Evolutionary conservation across 1,140 invertebrate species (phyloP), one percentile per base, ranked within the genome.

Genomic region (Bombus sibiricus): DNA sequence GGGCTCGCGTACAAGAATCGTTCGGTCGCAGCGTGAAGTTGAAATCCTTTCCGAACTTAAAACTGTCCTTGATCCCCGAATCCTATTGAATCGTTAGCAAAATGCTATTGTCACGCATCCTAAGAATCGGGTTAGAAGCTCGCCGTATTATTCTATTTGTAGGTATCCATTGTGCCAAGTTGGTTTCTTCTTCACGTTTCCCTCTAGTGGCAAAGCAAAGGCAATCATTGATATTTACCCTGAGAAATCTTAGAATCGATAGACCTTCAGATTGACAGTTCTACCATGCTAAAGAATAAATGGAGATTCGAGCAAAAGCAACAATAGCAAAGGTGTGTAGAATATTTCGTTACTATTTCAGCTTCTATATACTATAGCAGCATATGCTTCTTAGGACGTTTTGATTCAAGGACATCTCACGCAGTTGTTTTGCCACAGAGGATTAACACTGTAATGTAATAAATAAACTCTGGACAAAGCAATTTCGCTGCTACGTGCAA

Each of bases 1-100:
- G 90, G 72, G 37, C 57, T 43, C 68, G 43, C 32, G 57, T 47
- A 53, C 34, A 86, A 79, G 83, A 89, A 87, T 85, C 88, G 74
- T 73, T 81, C 80, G 73, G 43, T 62, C 89, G 62, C 92, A 89
- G 92, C 91, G 86, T 92, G 92, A 91, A 89, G 80, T 83, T 84
- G 81, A 77, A 86, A 83, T 86, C 75, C 85, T 84, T 84, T 73
- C 74, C 68, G 37, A 72, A 78, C 53, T 66, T 62, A 64, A 25
- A 43, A 39, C 10, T 39, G 57, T 68, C 83, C 83, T 86, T 66
- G 59, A 88, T 77, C 85, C 66, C 53, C 32, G 72, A 80, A 32
- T 68, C n/a, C 34, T 34, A 41, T 53, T 68, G 28, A 81, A 80
- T 85, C 78, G 83, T 57, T 62, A 28, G 43, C 57, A 68, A 59